Evolutionary conservation across 2,797 vertebrate species (phyloP).

Genomic region (Poeciliopsis turneri): DNA sequence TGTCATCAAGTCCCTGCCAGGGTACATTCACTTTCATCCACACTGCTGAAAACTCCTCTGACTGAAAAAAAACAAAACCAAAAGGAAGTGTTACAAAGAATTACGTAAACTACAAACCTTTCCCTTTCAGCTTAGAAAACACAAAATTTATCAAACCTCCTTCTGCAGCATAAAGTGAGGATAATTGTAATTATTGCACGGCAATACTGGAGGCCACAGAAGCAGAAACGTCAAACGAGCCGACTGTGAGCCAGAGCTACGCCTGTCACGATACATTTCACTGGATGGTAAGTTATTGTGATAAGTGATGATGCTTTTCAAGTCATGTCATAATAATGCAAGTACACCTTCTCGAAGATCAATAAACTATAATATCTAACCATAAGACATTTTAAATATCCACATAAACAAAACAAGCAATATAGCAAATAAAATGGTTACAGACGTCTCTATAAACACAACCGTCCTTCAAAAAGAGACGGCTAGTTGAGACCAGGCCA

Average conservation of each 20-base stretch:
- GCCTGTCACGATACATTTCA: too few species aligned
- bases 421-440: too few species aligned
- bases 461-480: too few species aligned
- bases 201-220: not conserved
- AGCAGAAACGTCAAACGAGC: slow-evolving; percentile 19
- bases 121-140: slow-evolving; percentile 3
- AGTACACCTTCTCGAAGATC: too few species aligned
- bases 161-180: not conserved
- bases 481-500: too few species aligned
- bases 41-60: slow-evolving; percentile 12
- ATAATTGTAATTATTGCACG: not conserved
- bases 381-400: too few species aligned
- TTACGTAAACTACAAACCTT: not conserved
- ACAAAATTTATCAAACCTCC: slow-evolving; percentile 20
- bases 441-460: too few species aligned
- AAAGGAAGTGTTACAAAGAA: not conserved
- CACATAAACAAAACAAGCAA: too few species aligned
- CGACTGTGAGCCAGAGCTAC: not conserved
- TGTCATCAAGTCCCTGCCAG: slow-evolving; percentile 25
- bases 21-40: slow-evolving; percentile 19
- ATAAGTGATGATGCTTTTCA: too few species aligned
- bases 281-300: too few species aligned
- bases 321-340: too few species aligned
- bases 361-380: too few species aligned
- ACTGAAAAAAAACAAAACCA: slow-evolving; percentile 7